Percentiles rank a stretch among this genome's conserved stretches.
Evolutionary conservation across 2,888 invertebrate species (phyloP).

Genomic region (Lasioglossum lativentre): DNA sequence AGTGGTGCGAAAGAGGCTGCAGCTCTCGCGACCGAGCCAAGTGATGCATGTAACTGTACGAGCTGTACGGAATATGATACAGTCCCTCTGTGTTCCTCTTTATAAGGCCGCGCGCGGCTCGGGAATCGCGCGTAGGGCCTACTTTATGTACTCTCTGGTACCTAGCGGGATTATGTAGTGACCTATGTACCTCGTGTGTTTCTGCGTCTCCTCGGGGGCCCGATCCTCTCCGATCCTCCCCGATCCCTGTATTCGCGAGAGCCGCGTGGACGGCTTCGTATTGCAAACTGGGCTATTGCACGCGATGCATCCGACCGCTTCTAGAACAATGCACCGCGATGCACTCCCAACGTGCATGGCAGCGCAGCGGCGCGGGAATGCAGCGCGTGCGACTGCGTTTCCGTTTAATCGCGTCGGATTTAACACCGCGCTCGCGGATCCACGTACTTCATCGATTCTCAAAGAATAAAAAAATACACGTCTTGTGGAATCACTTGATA

Average conservation of each 20-base stretch:
- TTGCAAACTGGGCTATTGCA: constrained; percentile 74
- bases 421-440: neutral
- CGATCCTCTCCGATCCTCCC: constrained; percentile 13
- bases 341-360: constrained; percentile 7
- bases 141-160: constrained; percentile 51
- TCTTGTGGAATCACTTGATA: neutral
- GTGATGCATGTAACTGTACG: constrained; percentile 56
- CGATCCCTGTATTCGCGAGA: neutral
- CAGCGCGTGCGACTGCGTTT: constrained; percentile 39
- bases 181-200: constrained; percentile 63
- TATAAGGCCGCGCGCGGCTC: constrained; percentile 47
- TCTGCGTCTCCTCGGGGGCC: constrained; percentile 33
- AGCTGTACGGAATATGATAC: constrained; percentile 71
- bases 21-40: neutral
- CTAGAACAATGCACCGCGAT: constrained; percentile 63
- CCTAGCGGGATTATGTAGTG: constrained; percentile 62
- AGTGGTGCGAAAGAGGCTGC: neutral
- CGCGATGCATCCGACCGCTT: constrained; percentile 70
- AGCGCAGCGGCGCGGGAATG: constrained; percentile 21
- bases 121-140: constrained; percentile 49
- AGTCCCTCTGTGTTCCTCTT: constrained; percentile 50
- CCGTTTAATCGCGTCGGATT: neutral
- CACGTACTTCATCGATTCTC: neutral
- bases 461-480: neutral
- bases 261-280: constrained; percentile 59